phyloP scores from a whole-genome alignment of 2,888 invertebrate species.

The Copidosoma aretas region DNA sequence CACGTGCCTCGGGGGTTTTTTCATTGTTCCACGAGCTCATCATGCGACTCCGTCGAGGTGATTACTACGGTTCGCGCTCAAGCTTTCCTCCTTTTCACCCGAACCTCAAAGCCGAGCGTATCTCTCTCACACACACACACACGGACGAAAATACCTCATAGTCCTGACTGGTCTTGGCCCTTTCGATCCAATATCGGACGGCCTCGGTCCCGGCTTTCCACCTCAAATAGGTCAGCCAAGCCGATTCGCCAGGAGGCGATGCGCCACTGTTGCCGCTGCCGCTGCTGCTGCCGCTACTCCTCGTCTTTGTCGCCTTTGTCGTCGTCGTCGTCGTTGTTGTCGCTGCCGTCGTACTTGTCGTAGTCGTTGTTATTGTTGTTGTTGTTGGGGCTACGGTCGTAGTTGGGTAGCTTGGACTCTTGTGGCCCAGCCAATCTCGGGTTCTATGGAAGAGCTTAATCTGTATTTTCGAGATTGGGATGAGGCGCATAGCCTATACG shows the following conservation, averaged over 20 bases:
- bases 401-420: background rate
- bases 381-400: background rate
- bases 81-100: too few species aligned
- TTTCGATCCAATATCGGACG: slow-evolving; percentile 47
- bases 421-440: background rate
- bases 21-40: too few species aligned
- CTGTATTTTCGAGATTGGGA: too few species aligned
- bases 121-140: too few species aligned
- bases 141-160: slow-evolving; percentile 29
- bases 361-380: slow-evolving; percentile 7
- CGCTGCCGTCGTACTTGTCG: too few species aligned
- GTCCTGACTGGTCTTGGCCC: slow-evolving; percentile 41
- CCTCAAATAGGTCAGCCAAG: slow-evolving; percentile 48
- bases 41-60: too few species aligned
- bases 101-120: too few species aligned
- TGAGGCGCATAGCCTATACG: too few species aligned
- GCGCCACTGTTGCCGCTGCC: too few species aligned
- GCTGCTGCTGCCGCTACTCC: too few species aligned
- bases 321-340: slow-evolving; percentile 1
- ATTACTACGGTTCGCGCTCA: too few species aligned
- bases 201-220: slow-evolving; percentile 47
- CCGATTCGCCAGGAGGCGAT: slow-evolving; percentile 31
- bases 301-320: slow-evolving; percentile 3
- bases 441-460: background rate
- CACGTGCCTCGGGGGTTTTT: too few species aligned